Conservation (phyloP, 1,140 invertebrate species). For the Saccostrea cuccullata region DNA sequence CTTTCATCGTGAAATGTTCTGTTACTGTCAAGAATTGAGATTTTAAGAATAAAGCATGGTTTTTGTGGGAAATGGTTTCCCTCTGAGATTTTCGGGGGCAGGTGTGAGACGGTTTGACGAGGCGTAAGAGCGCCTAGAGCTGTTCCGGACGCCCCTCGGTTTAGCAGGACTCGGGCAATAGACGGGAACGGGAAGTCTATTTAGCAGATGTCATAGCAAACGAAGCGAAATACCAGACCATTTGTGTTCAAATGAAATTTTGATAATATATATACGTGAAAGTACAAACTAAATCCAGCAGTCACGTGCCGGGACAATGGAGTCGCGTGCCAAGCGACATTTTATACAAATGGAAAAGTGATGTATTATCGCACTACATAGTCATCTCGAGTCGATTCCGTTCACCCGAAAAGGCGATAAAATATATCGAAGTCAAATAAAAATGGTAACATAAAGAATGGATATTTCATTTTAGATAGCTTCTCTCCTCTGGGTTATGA, state of each 20-base stretch:
- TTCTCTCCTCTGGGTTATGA: neutral
- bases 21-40: no score
- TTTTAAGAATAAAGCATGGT: no score
- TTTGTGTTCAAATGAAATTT: slow-evolving; percentile 9
- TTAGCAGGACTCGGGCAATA: neutral
- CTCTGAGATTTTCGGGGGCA: neutral
- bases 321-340: slow-evolving; percentile 14
- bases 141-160: neutral
- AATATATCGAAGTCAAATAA: neutral
- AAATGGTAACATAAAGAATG: neutral
- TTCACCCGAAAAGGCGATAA: neutral
- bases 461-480: neutral
- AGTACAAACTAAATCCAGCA: neutral
- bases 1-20: no score
- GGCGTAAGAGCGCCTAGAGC: slow-evolving; percentile 5
- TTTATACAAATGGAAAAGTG: neutral
- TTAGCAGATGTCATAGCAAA: slow-evolving; percentile 18
- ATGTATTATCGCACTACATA: neutral
- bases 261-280: neutral
- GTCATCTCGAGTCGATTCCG: neutral
- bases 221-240: neutral
- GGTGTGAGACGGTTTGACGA: neutral
- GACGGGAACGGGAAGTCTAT: neutral
- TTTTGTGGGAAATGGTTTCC: neutral
- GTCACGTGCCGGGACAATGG: neutral